phyloP scores from a whole-genome alignment of 1,140 invertebrate genomes.

The Carposina sasakii region DNA sequence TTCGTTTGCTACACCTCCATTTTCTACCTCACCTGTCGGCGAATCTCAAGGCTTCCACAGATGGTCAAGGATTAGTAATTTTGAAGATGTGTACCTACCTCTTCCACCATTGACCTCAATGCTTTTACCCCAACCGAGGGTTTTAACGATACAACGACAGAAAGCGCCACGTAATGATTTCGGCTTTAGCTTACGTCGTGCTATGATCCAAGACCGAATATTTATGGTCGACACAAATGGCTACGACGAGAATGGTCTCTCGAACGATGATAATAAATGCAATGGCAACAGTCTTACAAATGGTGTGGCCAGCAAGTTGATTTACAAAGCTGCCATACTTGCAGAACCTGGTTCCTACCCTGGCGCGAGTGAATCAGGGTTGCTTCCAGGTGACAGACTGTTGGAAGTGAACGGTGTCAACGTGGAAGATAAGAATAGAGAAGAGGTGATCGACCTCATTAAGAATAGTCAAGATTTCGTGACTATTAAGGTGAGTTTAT shows the following conservation, averaged over 20 bases:
- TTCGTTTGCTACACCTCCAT: slow-evolving; percentile 87
- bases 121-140: slow-evolving; percentile 82
- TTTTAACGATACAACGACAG: slow-evolving; percentile 85
- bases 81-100: slow-evolving; percentile 83
- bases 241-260: slow-evolving; percentile 45
- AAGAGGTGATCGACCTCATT: slow-evolving; percentile 95
- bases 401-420: slow-evolving; percentile 91
- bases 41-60: slow-evolving; percentile 86
- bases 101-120: slow-evolving; percentile 85
- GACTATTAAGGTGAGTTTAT: slow-evolving; percentile 86
- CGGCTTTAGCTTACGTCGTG: slow-evolving; percentile 93
- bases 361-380: slow-evolving; percentile 84
- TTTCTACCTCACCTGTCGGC: slow-evolving; percentile 85
- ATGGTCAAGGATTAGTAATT: slow-evolving; percentile 81
- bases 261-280: slow-evolving; percentile 57
- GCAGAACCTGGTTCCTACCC: slow-evolving; percentile 92
- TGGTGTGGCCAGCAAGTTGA: slow-evolving; percentile 62
- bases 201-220: slow-evolving; percentile 82
- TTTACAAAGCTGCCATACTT: slow-evolving; percentile 88
- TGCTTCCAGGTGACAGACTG: slow-evolving; percentile 93
- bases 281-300: slow-evolving; percentile 44
- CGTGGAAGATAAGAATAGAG: slow-evolving; percentile 88
- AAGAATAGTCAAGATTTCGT: slow-evolving; percentile 87
- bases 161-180: slow-evolving; percentile 92
- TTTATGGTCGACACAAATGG: slow-evolving; percentile 53